Evolutionary conservation across 2,888 invertebrate genomes (phyloP), one percentile per base, ranked within the genome.

Genomic region (Caenorhabditis japonica): DNA sequence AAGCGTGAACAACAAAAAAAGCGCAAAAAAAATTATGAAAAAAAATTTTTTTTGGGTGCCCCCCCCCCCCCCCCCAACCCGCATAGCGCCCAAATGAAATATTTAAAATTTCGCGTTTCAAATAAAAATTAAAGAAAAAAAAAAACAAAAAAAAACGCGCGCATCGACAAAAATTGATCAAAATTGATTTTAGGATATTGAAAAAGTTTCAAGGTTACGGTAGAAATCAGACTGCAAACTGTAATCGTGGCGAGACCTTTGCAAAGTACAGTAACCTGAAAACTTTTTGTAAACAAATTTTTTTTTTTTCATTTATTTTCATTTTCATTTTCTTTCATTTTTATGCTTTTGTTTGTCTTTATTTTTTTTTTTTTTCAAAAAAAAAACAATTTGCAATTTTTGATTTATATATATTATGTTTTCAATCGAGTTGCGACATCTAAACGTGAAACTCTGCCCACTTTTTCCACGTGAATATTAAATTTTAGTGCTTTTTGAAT

Each of bases 171-270:
- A 56, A 19, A 27, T 36, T 36, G 21, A 25, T 46, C 17, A 7
- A 30, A 44, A 27, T 41, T 15, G 15, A 33, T 21, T 2, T 15
- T 7, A 21, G 17, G 12, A 17, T 19, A 15, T 4, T 12, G 19
- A 41, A 15, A 38, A 38, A 38, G 12, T 17, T 30, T 25, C 23
- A 19, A 17, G 30, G 27, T 17, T 58, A 60, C 60, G 41, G 60
- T 60, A 60, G 23, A 15, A 30, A 30, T 30, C 7, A 7, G 39
- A 51, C 33, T 15, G 25, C 59, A 27, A 47, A 59, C 38, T 23
- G 2, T 19, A 51, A 52, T 61, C 61, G 34, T 60, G 38, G 15
- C 60, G 60, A 60, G 60, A 60, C 60, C 60, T n/a, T 34, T 2
- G 1, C 15, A 23, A 21, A 25, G 8, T 60, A 60, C 60, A 51